Evolutionary conservation across 1,140 invertebrate genomes (phyloP), one percentile per base, ranked within the genome.

Genomic region (Aphelenchoides fujianensis): DNA sequence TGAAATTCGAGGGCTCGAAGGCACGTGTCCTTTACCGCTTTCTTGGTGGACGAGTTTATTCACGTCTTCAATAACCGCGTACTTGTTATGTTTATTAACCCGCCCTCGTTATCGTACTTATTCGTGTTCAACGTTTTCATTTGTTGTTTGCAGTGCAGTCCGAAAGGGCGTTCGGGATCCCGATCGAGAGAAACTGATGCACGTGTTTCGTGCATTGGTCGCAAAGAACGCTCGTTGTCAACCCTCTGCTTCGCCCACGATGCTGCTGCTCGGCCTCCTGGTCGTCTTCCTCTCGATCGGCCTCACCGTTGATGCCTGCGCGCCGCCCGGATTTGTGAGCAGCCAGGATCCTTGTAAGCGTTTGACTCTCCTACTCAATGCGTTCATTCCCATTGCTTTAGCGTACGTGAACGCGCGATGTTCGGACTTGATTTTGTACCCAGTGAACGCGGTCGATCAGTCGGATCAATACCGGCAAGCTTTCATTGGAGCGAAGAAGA

Each of bases 371-470:
- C n/a, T n/a, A n/a, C n/a, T n/a, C n/a, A n/a, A n/a, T n/a, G n/a
- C n/a, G n/a, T n/a, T n/a, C n/a, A n/a, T n/a, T n/a, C n/a, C n/a
- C n/a, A n/a, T n/a, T n/a, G n/a, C 71, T 80, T 78, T 62, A 82
- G 83, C 81, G 12, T 77, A 69, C 62, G 79, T 81, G 23, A 79
- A 74, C 59, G 77, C 81, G 16, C 71, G 82, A 31, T 83, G 82
- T 64, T 83, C 82, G 16, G 82, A 83, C 69, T 59, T 83, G 12
- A 83, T 83, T 30, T 70, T 83, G 1, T 83, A 83, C 66, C 82
- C 82, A 12, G 80, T 83, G 3, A 83, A 79, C 63, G 80, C 82
- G 16, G 82, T 83, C 9, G 82, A 83, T 74, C 82, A 84, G 52
- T 78, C 71, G 27, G 82, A 83, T 73, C 82, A 83, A 48, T 83